These are phyloP conservation scores for Ennomos fuscantarius DNA, from an alignment of 2,888 invertebrate species.

Conservation along the genomic window DNA sequence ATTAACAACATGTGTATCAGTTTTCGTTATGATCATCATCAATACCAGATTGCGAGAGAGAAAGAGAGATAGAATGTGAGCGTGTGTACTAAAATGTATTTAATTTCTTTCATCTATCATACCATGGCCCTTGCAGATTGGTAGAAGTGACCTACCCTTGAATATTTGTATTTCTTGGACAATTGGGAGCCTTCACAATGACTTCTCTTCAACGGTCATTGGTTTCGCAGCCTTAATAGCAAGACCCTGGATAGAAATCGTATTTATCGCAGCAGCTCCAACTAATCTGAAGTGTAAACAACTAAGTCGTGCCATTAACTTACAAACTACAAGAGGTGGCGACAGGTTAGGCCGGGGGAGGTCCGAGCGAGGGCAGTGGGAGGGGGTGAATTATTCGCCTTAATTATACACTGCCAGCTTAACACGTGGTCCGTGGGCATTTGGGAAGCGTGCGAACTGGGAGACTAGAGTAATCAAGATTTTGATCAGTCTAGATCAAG, in stretches of 20 bases:
- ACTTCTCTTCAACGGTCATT: too few relatives aligned
- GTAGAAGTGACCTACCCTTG: too few relatives aligned
- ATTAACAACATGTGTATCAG: too few relatives aligned
- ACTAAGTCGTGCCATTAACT: conserved; percentile 28
- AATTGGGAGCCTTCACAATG: too few relatives aligned
- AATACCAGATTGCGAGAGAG: too few relatives aligned
- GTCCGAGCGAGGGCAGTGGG: conserved; percentile 49
- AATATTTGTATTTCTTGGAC: too few relatives aligned
- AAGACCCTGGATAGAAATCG: conserved; percentile 7
- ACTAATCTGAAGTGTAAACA: conserved; percentile 29
- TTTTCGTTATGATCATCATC: too few relatives aligned
- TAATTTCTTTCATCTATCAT: too few relatives aligned
- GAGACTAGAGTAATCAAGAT: conserved; percentile 25
- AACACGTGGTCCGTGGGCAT: conserved; percentile 66
- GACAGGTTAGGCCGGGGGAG: conserved; percentile 60
- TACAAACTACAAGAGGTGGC: conserved; percentile 41
- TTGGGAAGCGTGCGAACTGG: conserved; percentile 45
- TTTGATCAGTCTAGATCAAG: too few relatives aligned
- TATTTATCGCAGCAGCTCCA: conserved; percentile 16
- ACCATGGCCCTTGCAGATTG: too few relatives aligned
- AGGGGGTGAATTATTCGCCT: conserved; percentile 65
- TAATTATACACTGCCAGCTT: conserved; percentile 76
- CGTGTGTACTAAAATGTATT: too few relatives aligned
- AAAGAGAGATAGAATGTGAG: too few relatives aligned
- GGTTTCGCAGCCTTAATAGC: not conserved